Percentiles rank a stretch among this genome's conserved stretches.
Evolutionary conservation across 1,140 invertebrate genomes (phyloP).

Genomic region (Zaprionus camerounensis): DNA sequence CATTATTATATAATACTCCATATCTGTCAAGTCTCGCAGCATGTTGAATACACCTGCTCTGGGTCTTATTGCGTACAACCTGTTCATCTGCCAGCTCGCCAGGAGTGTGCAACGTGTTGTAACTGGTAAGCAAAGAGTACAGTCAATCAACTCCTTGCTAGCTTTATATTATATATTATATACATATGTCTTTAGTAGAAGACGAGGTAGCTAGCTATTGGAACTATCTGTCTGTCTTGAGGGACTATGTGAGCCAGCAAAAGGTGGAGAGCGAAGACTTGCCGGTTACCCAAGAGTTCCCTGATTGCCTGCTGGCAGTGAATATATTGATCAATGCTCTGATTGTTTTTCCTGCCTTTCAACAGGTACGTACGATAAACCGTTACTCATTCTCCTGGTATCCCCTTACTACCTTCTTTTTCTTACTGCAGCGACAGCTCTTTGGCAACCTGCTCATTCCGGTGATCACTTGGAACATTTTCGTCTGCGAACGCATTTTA

Average conservation of each 20-base stretch:
- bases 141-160: neutral
- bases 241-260: neutral
- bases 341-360: constrained; percentile 1
- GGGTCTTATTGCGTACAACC: neutral
- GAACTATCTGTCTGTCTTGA: neutral
- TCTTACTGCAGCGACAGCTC: neutral
- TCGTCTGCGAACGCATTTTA: constrained; percentile 10
- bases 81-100: neutral
- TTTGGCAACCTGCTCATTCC: neutral
- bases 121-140: constrained; percentile 4
- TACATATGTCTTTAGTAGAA: neutral
- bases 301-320: neutral
- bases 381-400: too few relatives aligned
- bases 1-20: neutral
- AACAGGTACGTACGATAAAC: constrained; percentile 1
- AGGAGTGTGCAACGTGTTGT: neutral
- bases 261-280: neutral
- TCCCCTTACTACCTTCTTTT: too few relatives aligned
- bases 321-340: constrained; percentile 18
- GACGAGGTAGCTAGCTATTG: neutral
- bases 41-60: neutral
- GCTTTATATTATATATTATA: neutral
- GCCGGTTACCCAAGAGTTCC: neutral
- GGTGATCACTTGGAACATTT: constrained; percentile 42
- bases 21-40: neutral